Evolutionary conservation across 2,888 invertebrate species (phyloP).

Genomic region (Rhodophaea formosa): DNA sequence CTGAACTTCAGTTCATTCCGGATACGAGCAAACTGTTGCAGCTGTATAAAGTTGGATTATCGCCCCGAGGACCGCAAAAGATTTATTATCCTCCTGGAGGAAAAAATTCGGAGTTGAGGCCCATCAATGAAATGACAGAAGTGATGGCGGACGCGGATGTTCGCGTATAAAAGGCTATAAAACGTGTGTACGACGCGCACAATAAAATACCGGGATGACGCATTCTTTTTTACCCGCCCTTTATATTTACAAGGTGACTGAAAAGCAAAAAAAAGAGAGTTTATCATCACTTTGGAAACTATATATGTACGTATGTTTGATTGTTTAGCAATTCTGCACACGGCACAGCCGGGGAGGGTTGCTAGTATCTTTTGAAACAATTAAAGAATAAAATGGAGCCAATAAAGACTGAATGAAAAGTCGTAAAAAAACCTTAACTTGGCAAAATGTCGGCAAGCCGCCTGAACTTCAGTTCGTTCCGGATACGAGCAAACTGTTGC

Average conservation of each 20-base stretch:
- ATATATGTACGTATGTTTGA: too few relatives aligned
- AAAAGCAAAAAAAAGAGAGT: too few relatives aligned
- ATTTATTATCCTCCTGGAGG: constrained; percentile 26
- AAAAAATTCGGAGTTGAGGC: constrained; percentile 20
- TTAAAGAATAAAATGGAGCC: neutral
- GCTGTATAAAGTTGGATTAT: constrained; percentile 15
- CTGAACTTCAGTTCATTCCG: neutral
- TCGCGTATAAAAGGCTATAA: constrained; percentile 10
- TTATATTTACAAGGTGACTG: too few relatives aligned
- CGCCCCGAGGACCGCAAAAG: constrained; percentile 17
- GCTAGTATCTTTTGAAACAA: too few relatives aligned
- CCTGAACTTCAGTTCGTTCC: neutral
- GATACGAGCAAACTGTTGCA: constrained; percentile 13
- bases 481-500: constrained; percentile 11
- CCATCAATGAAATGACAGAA: constrained; percentile 23
- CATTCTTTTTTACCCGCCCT: too few relatives aligned
- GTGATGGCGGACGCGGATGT: constrained; percentile 8
- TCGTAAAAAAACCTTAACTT: too few relatives aligned
- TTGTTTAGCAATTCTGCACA: too few relatives aligned
- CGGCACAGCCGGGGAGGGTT: too few relatives aligned
- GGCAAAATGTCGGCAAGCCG: too few relatives aligned
- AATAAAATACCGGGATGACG: too few relatives aligned
- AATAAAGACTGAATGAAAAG: too few relatives aligned
- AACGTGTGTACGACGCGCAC: neutral
- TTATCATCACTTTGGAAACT: too few relatives aligned